phyloP scores from a whole-genome alignment of 1,140 invertebrate species.

The Trichonephila clavata region DNA sequence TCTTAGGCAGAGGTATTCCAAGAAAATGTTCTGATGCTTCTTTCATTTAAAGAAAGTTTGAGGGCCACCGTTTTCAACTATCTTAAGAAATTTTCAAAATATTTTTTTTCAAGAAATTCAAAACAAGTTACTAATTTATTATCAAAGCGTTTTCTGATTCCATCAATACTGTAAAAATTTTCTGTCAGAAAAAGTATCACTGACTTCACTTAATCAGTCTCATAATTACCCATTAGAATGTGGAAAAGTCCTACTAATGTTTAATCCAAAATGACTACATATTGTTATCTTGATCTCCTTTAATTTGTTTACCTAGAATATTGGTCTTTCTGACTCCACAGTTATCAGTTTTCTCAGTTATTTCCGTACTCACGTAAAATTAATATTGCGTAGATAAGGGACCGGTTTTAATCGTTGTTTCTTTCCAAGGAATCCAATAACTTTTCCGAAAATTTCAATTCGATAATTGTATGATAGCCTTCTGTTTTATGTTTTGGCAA shows the following conservation, averaged over 20 bases:
- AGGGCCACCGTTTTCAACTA: too few species aligned
- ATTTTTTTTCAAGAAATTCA: neutral
- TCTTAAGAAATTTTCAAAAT: too few species aligned
- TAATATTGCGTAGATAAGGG: slow-evolving; percentile 66
- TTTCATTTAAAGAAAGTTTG: too few species aligned
- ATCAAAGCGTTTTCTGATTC: neutral
- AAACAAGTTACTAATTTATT: neutral
- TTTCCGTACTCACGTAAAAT: neutral
- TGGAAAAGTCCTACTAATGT: neutral
- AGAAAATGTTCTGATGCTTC: too few species aligned
- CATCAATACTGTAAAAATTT: neutral
- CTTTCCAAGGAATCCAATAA: slow-evolving; percentile 58
- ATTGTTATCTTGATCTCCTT: slow-evolving; percentile 55
- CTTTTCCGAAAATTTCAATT: slow-evolving; percentile 65
- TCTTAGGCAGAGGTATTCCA: too few species aligned
- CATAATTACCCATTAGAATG: slow-evolving; percentile 41
- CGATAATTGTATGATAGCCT: slow-evolving; percentile 68
- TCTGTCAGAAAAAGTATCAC: neutral
- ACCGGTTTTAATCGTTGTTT: slow-evolving; percentile 64
- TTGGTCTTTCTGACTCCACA: neutral
- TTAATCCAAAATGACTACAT: slow-evolving; percentile 25
- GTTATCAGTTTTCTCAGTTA: slow-evolving; percentile 49
- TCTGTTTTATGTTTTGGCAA: slow-evolving; percentile 69
- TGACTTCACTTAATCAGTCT: neutral
- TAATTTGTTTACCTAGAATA: slow-evolving; percentile 58